Evolutionary conservation across 37 sponge, comb jelly and placozoan species (phyloP).

Genomic region (Chondrilla cf. caribensis): DNA sequence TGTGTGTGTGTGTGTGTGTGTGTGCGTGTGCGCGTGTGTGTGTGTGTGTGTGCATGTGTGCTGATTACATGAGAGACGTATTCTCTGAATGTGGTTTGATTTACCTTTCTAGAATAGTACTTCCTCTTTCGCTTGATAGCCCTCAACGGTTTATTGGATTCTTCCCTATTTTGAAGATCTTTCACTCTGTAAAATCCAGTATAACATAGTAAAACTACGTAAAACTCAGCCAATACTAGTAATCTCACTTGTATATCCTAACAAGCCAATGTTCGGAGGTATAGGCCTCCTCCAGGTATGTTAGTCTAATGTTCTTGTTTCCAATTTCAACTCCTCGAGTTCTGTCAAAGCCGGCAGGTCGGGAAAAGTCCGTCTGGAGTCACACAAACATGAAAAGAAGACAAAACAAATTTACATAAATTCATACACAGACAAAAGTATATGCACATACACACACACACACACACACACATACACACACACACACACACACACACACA

Average conservation of each 20-base stretch:
- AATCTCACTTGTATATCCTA: conserved; percentile 91
- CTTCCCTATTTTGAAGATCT: conserved; percentile 65
- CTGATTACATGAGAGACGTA: too few relatives aligned
- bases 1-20: too few relatives aligned
- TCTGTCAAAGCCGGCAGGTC: conserved; percentile 86
- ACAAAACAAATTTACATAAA: background rate
- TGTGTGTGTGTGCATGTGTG: too few relatives aligned
- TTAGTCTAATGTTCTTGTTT: conserved; percentile 86
- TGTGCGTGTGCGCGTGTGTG: too few relatives aligned
- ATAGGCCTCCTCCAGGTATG: conserved; percentile 90
- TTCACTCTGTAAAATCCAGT: conserved; percentile 56
- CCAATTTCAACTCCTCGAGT: conserved; percentile 96
- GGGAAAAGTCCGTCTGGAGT: conserved; percentile 42
- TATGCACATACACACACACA: background rate
- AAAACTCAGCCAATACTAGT: too few relatives aligned
- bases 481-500: background rate
- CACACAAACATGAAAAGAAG: conserved; percentile 2
- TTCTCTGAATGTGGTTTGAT: too few relatives aligned
- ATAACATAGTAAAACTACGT: too few relatives aligned
- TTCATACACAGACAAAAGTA: too few relatives aligned
- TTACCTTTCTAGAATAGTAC: conserved; percentile 41
- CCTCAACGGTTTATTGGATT: conserved; percentile 29
- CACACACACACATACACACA: background rate
- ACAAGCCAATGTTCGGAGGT: conserved; percentile 98
- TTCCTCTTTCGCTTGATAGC: conserved; percentile 61